Evolutionary conservation across 2,888 invertebrate genomes (phyloP).

Genomic region (Mellilla xanthometata): DNA sequence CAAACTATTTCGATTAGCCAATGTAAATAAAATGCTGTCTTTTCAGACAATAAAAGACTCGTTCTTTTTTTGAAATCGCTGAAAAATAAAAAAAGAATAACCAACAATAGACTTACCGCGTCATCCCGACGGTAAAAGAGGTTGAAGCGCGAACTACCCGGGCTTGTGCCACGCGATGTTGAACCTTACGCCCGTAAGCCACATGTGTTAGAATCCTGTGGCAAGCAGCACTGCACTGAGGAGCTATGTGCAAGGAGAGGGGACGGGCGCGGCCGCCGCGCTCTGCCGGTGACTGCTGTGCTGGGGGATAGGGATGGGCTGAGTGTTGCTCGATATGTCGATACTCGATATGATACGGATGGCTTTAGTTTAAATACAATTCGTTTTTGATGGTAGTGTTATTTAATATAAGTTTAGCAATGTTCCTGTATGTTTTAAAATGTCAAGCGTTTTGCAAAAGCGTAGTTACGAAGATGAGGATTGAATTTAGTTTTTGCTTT

Average conservation of each 20-base stretch:
- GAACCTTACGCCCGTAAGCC: conserved; percentile 71
- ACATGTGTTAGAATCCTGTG: conserved; percentile 72
- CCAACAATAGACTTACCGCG: conserved; percentile 59
- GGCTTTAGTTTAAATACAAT: neutral
- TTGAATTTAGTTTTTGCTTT: too few relatives aligned
- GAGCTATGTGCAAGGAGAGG: conserved; percentile 33
- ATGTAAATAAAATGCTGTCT: neutral
- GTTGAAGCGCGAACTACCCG: conserved; percentile 63
- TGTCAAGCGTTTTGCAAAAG: too few relatives aligned
- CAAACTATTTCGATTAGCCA: neutral
- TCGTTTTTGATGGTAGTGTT: too few relatives aligned
- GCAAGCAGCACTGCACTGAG: conserved; percentile 46
- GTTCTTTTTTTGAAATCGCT: neutral
- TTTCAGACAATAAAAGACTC: neutral
- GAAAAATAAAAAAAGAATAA: conserved; percentile 25
- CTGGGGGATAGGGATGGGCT: conserved; percentile 47
- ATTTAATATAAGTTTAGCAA: too few relatives aligned
- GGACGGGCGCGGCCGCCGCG: conserved; percentile 60
- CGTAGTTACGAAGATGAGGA: too few relatives aligned
- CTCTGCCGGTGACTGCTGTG: conserved; percentile 59
- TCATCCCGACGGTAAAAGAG: conserved; percentile 70
- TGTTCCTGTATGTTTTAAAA: too few relatives aligned
- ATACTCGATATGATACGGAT: neutral
- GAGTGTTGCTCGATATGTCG: neutral
- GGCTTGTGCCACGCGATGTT: conserved; percentile 77